Base-by-base conservation (phyloP, 2,888 invertebrate species). In the Selenia dentaria region DNA sequence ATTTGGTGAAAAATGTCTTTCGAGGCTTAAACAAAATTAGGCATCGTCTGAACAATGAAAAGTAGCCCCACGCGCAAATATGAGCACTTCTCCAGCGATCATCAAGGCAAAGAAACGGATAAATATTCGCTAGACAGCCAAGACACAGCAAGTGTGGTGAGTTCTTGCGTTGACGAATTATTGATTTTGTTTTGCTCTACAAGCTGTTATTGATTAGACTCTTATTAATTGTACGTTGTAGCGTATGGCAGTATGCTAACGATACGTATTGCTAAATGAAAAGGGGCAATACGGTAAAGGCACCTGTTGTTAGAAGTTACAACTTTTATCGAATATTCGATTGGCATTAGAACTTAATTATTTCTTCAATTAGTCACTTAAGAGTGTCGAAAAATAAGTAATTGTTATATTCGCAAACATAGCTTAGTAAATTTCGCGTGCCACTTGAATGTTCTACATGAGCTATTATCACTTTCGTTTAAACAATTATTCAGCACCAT, bases 111-210 rank as follows among this genome's bases (percentile, higher is more conserved):
- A 72, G 89, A 90, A 62, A 80, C 81, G 62, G 89, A 91, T 70
- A 91, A 91, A 67, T 83, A 87, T 71, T 91, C 91, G 52, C 54
- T 91, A 85, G 81, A 87, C 69, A 91, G 91, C 64, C 89, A 90
- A 70, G 91, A 91, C 71, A 91, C 91, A 44, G 90, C 90, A 34
- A 91, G 91, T 83, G 75, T 91, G 86, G 91, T 91, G 61, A 83
- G 90, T 81, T 42, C 53, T 76, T 70, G n/a, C n/a, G n/a, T n/a
- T n/a, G 63, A 71, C 44, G 37, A 54, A 41, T 51, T 57, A 57
- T 57, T 52, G 57, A 57, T 57, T 57, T 57, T 51, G 48, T 57
- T 57, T 54, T 52, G 50, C 50, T 42, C 44, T 33, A 52, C 40
- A 48, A 47, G 70, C 76, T 75, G 74, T 72, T 85, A 89, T 86